A percentile compares a stretch with the other conserved stretches of the same genome.
Conservation (phyloP, 30 jellyfish, hydroid and myxozoan species). For the Hydractinia symbiolongicarpus region DNA sequence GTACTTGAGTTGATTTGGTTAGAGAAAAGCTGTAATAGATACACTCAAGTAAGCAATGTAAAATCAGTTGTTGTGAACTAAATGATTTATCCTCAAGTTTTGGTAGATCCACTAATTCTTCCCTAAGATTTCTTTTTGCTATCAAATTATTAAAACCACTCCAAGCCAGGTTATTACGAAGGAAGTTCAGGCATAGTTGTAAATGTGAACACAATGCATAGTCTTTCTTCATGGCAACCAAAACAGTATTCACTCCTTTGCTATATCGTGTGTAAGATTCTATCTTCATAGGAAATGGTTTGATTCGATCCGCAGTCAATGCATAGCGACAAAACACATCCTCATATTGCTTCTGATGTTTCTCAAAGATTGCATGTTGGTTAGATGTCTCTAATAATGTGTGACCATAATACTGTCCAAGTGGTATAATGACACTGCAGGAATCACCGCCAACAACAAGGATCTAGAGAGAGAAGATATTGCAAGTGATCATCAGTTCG, state of each 20-base stretch:
- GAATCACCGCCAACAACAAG: constrained; percentile 70
- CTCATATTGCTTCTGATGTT: constrained; percentile 48
- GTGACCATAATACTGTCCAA: constrained; percentile 82
- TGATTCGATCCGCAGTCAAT: constrained; percentile 50
- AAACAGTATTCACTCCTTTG: neutral
- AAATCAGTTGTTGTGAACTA: constrained; percentile 21
- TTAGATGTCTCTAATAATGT: constrained; percentile 32
- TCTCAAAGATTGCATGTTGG: constrained; percentile 1
- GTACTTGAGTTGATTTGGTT: neutral
- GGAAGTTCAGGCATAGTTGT: constrained; percentile 27
- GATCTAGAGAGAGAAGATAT: constrained; percentile 24
- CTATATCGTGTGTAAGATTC: neutral
- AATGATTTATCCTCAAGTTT: constrained; percentile 14
- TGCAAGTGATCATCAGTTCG: no score
- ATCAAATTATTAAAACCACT: neutral
- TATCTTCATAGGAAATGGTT: constrained; percentile 12
- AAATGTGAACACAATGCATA: constrained; percentile 25
- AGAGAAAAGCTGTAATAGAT: constrained; percentile 14
- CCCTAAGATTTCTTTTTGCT: neutral
- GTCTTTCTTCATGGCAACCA: constrained; percentile 21
- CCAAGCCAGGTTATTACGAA: constrained; percentile 6
- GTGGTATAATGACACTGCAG: constrained; percentile 57
- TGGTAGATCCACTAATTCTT: neutral
- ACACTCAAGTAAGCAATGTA: constrained; percentile 43
- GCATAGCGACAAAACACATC: constrained; percentile 58